Base-by-base conservation (phyloP, 2,888 invertebrate species). In the Athalia cordata region DNA sequence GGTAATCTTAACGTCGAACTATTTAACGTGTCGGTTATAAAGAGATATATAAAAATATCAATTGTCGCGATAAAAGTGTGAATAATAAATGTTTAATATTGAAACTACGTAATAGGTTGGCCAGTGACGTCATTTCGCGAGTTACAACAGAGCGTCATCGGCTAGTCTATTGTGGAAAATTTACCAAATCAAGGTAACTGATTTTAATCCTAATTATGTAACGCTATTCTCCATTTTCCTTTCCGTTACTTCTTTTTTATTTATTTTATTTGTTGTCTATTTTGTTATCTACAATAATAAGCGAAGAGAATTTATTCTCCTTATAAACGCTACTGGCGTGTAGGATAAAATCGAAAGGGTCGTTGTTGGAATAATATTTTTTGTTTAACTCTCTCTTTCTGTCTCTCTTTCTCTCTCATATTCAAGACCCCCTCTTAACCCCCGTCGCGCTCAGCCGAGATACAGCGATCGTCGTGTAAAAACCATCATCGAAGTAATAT, bases 81-180 rank as follows among this genome's bases (percentile, higher is more conserved):
- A 45, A 5, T 7, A 72, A 72, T 47, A 72, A 59, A 59, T 6
- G 4, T 8, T 6, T 9, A 13, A n/a, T 66, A 62, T 76, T 57
- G 11, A 4, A 67, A 67, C 79, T 76, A 79, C 79, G 79, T 80
- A 81, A 81, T 82, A 78, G 59, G 57, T 81, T 64, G 79, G 77
- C 82, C 78, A 83, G 84, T 87, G 87, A 87, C 87, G 87, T 87
- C 87, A 87, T 83, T 29, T 85, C 83, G 82, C 80, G 83, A 86
- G 85, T 87, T 87, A 85, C 85, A 87, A 87, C 86, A 87, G 29
- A 29, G 87, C 87, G 87, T 87, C 87, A 87, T 85, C 84, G 85
- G 83, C 83, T 82, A 86, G 85, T 84, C 84, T 86, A 84, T 85
- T 84, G 85, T 85, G 83, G 85, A 84, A 83, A 85, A 85, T 85